Conservation (phyloP, 2,797 vertebrate genomes). For the Emys orbicularis region DNA sequence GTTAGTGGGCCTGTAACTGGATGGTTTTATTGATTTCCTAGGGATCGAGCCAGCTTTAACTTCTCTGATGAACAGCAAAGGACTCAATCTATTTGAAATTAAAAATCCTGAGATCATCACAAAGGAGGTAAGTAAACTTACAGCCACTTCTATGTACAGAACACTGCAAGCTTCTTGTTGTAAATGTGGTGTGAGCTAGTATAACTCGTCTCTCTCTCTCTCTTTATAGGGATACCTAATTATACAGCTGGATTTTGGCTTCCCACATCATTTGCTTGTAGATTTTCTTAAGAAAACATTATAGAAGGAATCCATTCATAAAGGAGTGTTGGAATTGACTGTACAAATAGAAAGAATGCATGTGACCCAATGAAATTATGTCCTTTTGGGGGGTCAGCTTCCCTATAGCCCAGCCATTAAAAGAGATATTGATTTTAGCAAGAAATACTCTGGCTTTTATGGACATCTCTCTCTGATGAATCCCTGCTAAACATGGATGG, state of each 20-base stretch:
- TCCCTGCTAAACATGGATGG: background rate
- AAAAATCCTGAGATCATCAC: conserved; percentile 85
- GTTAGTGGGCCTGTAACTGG: accelerated
- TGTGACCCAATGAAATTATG: background rate
- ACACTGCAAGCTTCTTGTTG: background rate
- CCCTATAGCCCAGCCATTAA: background rate
- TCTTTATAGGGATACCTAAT: conserved; percentile 84
- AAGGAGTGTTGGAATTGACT: background rate
- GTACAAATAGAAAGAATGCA: background rate
- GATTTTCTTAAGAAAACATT: conserved; percentile 84
- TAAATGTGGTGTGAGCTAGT: background rate
- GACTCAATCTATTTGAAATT: conserved; percentile 86
- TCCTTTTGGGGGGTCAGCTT: background rate
- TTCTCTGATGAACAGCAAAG: conserved; percentile 86
- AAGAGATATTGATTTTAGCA: background rate
- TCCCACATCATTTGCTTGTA: conserved; percentile 89
- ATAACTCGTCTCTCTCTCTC: background rate
- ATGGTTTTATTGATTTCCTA: conserved; percentile 49
- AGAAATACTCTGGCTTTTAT: background rate
- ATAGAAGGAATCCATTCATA: conserved; percentile 48
- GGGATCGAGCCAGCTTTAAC: conserved; percentile 84
- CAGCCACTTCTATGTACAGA: background rate
- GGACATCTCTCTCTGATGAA: background rate
- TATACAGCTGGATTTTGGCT: conserved; percentile 90
- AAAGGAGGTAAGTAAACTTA: conserved; percentile 77